Percentiles rank a stretch among this genome's conserved stretches.
Conservation (phyloP, 2,797 vertebrate genomes). For the Scomberomorus guttatus region DNA sequence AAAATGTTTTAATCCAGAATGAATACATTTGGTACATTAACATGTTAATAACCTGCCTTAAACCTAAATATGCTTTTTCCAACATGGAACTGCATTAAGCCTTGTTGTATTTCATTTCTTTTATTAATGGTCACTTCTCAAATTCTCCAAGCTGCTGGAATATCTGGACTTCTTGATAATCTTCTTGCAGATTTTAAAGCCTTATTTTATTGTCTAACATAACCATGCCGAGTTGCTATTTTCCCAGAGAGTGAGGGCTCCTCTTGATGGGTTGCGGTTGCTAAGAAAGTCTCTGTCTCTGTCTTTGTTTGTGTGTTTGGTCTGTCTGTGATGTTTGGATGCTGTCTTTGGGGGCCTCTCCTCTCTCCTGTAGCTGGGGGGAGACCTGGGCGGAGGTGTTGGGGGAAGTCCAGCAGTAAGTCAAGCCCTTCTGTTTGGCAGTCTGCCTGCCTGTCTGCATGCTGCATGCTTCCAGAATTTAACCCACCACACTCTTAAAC, state of each 20-base stretch:
- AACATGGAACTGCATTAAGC: neutral
- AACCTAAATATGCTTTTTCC: neutral
- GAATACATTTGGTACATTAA: neutral
- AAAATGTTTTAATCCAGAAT: neutral
- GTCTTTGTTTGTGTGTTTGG: conserved; percentile 69
- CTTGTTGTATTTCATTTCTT: neutral
- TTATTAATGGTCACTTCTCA: conserved; percentile 3
- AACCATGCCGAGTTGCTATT: conserved; percentile 17
- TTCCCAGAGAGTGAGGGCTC: conserved; percentile 42
- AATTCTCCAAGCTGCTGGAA: conserved; percentile 27
- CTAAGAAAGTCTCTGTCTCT: conserved; percentile 77
- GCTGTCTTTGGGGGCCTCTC: conserved; percentile 76
- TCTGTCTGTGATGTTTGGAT: conserved; percentile 74
- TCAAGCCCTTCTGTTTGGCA: conserved; percentile 85
- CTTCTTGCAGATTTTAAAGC: conserved; percentile 16
- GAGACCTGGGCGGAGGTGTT: conserved; percentile 99
- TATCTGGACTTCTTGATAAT: conserved; percentile 26
- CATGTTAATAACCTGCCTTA: neutral
- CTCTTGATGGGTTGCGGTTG: conserved; percentile 66
- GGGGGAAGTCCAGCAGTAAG: conserved; percentile 99
- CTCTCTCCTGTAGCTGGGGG: conserved; percentile 94
- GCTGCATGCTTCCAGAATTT: conserved; percentile 60
- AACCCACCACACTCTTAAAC: conserved; percentile 32
- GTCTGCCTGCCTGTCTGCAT: conserved; percentile 64
- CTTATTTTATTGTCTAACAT: conserved; percentile 28